Evolutionary conservation across 2,797 vertebrate genomes (phyloP).

Genomic region (Lateolabrax maculatus): DNA sequence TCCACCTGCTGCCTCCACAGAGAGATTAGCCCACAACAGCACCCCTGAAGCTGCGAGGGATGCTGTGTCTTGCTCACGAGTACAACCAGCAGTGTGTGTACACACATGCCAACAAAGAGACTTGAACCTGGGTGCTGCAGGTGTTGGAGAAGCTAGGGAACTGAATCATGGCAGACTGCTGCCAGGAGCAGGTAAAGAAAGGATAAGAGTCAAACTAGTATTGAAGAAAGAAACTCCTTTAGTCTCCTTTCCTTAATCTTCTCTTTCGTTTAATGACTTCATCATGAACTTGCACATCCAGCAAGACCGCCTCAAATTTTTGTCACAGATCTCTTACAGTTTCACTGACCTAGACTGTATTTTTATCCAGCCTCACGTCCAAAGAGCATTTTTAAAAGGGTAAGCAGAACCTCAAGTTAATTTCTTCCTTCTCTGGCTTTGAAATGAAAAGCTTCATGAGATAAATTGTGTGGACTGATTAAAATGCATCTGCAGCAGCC

Average conservation of each 20-base stretch:
- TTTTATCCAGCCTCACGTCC: conserved; percentile 21
- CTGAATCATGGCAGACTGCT: conserved; percentile 38
- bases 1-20: conserved; percentile 58
- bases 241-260: conserved; percentile 34
- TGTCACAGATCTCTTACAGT: conserved; percentile 32
- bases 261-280: conserved; percentile 38
- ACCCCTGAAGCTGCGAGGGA: conserved; percentile 44
- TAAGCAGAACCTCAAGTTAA: conserved; percentile 56
- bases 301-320: conserved; percentile 38
- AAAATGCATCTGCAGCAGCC: conserved; percentile 69
- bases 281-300: conserved; percentile 55
- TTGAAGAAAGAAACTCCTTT: conserved; percentile 21
- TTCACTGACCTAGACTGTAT: conserved; percentile 44
- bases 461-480: conserved; percentile 66
- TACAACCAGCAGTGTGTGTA: conserved; percentile 35
- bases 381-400: conserved; percentile 58
- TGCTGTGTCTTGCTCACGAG: conserved; percentile 58
- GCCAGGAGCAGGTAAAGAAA: conserved; percentile 9
- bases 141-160: conserved; percentile 35
- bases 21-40: conserved; percentile 65
- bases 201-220: conserved; percentile 16
- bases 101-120: conserved; percentile 36
- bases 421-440: conserved; percentile 47
- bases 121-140: conserved; percentile 46
- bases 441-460: conserved; percentile 44